These are phyloP conservation scores for Microcebus griseorufus DNA, from an alignment of 2,113 vertebrate genomes.

Conservation along the genomic window DNA sequence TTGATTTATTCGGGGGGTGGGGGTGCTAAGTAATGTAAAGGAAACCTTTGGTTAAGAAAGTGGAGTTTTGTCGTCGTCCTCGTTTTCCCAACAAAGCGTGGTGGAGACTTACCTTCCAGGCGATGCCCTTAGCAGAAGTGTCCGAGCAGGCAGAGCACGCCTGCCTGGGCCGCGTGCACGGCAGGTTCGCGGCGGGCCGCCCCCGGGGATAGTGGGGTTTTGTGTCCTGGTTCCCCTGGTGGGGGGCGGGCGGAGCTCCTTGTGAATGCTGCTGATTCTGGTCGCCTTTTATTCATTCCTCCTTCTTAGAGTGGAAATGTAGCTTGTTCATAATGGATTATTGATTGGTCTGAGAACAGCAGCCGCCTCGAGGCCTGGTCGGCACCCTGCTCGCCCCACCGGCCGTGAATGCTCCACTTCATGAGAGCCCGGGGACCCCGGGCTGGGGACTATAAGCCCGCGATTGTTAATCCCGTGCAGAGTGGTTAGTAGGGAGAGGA, in stretches of 20 bases:
- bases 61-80: slow-evolving; percentile 14
- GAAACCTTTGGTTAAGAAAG: not conserved
- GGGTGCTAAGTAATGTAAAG: slow-evolving; percentile 43
- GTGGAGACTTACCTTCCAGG: not conserved
- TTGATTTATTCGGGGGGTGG: not conserved
- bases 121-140: not conserved
- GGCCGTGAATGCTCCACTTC: slow-evolving; percentile 92
- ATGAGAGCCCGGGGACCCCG: slow-evolving; percentile 85
- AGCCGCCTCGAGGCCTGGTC: slow-evolving; percentile 90
- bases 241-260: not conserved
- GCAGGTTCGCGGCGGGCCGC: too few relatives aligned
- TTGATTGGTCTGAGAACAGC: slow-evolving; percentile 92
- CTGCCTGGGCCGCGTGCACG: not conserved
- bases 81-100: not conserved
- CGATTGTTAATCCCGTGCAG: slow-evolving; percentile 83
- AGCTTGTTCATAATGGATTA: slow-evolving; percentile 96
- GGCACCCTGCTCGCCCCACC: slow-evolving; percentile 85
- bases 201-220: slow-evolving; percentile 65
- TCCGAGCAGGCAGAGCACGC: fast-evolving
- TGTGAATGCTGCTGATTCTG: slow-evolving; percentile 83
- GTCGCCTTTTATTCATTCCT: slow-evolving; percentile 86
- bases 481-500: slow-evolving; percentile 83
- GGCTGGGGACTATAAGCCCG: slow-evolving; percentile 83
- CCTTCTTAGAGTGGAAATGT: slow-evolving; percentile 87
- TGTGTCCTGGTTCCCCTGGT: slow-evolving; percentile 60